phyloP scores from a whole-genome alignment of 1,140 invertebrate genomes.

The Elymnias hypermnestra region DNA sequence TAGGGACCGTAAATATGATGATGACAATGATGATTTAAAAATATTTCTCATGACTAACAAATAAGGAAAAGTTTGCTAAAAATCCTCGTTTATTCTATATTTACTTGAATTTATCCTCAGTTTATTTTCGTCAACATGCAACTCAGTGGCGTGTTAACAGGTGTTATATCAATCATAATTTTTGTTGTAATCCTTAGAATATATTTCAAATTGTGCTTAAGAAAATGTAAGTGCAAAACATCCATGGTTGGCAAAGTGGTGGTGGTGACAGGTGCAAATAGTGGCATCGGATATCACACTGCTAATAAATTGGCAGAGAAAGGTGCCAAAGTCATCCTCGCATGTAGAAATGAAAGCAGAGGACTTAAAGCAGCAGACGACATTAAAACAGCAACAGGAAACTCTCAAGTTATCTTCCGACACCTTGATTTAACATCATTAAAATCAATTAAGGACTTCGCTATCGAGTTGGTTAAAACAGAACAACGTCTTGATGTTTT shows the following conservation, averaged over 20 bases:
- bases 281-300: constrained; percentile 1
- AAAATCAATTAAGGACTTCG: constrained; percentile 84
- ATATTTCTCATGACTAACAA: too few species aligned
- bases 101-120: too few species aligned
- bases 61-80: too few species aligned
- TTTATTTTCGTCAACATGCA: too few species aligned
- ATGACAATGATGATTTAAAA: too few species aligned
- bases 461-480: constrained; percentile 80
- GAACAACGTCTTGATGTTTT: constrained; percentile 84
- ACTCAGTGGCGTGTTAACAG: too few species aligned
- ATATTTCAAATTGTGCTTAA: background rate
- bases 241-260: background rate
- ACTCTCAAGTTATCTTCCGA: constrained; percentile 76
- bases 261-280: background rate
- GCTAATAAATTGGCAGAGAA: background rate
- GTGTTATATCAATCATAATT: background rate
- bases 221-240: background rate
- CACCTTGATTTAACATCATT: constrained; percentile 84
- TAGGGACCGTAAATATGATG: too few species aligned
- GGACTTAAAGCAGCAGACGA: constrained; percentile 79
- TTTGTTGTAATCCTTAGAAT: background rate
- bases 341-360: constrained; percentile 82
- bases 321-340: constrained; percentile 33
- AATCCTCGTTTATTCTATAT: too few species aligned
- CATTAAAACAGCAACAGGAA: constrained; percentile 75